Evolutionary conservation across 2,888 invertebrate genomes (phyloP).

Genomic region (Orchestes rusci): DNA sequence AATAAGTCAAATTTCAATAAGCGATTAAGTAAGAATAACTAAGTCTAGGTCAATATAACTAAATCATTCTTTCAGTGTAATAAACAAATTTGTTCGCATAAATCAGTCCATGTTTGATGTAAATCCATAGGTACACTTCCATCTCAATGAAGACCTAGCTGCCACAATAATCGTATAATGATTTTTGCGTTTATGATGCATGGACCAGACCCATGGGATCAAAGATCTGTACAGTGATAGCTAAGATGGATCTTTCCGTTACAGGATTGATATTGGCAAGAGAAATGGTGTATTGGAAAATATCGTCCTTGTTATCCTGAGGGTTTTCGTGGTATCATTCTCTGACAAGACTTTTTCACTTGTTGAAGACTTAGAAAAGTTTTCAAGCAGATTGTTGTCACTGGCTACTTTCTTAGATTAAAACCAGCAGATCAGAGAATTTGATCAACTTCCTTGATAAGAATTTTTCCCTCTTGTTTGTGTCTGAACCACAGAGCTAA

Average conservation of each 20-base stretch:
- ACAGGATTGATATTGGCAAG: background rate
- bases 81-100: background rate
- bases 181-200: constrained; percentile 5
- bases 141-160: constrained; percentile 2
- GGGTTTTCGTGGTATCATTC: background rate
- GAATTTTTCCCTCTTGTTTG: constrained; percentile 11
- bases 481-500: constrained; percentile 19
- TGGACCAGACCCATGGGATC: constrained; percentile 2
- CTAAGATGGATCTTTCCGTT: constrained; percentile 3
- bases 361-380: background rate
- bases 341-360: background rate
- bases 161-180: constrained; percentile 2
- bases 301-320: background rate
- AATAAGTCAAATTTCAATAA: no score
- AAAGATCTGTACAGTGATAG: constrained; percentile 1
- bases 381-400: background rate
- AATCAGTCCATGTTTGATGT: no score
- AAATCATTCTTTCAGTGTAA: no score
- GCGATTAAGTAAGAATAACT: no score
- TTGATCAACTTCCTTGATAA: constrained; percentile 3
- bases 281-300: constrained; percentile 5
- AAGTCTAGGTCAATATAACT: no score
- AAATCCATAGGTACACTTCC: constrained; percentile 4
- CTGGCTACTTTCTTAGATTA: constrained; percentile 11
- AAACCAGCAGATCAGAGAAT: constrained; percentile 9